phyloP scores from a whole-genome alignment of 2,888 invertebrate species.

The Philereme vetulata region DNA sequence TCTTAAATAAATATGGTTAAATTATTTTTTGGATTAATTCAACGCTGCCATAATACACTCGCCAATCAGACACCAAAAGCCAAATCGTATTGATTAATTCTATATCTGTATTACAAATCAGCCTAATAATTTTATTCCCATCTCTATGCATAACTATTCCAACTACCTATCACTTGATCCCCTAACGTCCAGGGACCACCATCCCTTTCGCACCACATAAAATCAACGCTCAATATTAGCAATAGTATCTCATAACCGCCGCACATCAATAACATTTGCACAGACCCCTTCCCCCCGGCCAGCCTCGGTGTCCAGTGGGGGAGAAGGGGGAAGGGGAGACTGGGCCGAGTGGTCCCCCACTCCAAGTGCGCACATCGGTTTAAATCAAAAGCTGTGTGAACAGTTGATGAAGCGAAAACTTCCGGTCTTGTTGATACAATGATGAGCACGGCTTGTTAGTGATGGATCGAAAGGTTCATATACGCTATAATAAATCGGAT shows the following conservation, averaged over 20 bases:
- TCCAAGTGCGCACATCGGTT: slow-evolving; percentile 60
- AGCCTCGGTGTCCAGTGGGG: slow-evolving; percentile 26
- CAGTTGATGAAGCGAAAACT: slow-evolving; percentile 56
- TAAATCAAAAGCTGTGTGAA: slow-evolving; percentile 57
- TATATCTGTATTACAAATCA: slow-evolving; percentile 27
- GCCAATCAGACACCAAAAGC: slow-evolving; percentile 17
- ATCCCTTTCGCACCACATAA: slow-evolving; percentile 44
- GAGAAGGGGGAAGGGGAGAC: slow-evolving; percentile 12
- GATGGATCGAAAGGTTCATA: slow-evolving; percentile 18
- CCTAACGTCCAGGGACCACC: slow-evolving; percentile 18
- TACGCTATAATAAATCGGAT: not conserved
- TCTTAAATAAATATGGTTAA: not conserved
- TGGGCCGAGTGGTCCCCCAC: slow-evolving; percentile 35
- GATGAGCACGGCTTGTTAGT: slow-evolving; percentile 30
- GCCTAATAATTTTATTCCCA: slow-evolving; percentile 26
- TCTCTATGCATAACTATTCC: slow-evolving; percentile 21
- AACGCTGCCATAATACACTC: slow-evolving; percentile 2
- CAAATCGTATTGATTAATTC: slow-evolving; percentile 22
- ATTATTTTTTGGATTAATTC: not conserved
- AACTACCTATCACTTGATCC: slow-evolving; percentile 17
- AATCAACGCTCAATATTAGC: slow-evolving; percentile 57
- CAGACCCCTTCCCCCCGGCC: slow-evolving; percentile 42
- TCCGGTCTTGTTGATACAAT: slow-evolving; percentile 48
- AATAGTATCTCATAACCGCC: slow-evolving; percentile 54
- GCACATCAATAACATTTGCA: slow-evolving; percentile 61